Evolutionary conservation across 2,888 invertebrate genomes (phyloP).

Genomic region (Eupithecia subumbrata): DNA sequence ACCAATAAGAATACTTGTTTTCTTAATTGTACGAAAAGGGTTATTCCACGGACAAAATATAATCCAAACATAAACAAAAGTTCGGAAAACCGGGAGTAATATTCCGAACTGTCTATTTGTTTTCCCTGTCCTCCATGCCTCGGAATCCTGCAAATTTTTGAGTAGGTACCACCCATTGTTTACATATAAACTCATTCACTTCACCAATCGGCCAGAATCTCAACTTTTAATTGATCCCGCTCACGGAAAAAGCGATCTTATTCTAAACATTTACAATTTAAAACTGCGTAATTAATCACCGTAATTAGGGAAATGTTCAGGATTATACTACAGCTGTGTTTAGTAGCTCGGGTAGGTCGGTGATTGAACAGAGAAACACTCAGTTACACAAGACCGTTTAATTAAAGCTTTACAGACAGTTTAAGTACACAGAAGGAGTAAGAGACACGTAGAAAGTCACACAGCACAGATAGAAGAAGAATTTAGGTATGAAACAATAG

Average conservation of each 20-base stretch:
- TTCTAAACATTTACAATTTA: neutral
- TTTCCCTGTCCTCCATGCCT: neutral
- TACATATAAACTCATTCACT: neutral
- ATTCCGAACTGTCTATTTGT: no score
- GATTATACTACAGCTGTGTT: neutral
- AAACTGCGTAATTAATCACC: conserved; percentile 5
- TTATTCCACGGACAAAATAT: neutral
- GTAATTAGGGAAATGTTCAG: neutral
- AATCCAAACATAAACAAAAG: neutral
- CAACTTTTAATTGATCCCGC: conserved; percentile 34
- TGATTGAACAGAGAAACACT: no score
- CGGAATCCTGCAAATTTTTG: neutral
- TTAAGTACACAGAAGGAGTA: no score
- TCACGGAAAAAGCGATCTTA: conserved; percentile 11
- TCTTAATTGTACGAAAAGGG: neutral
- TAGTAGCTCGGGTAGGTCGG: no score
- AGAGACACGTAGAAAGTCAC: no score
- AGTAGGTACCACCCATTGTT: neutral
- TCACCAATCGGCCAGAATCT: neutral
- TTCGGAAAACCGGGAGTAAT: no score
- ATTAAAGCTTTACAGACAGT: no score
- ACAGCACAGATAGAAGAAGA: no score
- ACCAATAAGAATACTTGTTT: neutral
- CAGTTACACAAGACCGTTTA: no score
- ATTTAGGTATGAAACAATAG: no score